These are phyloP conservation scores for Campaea margaritaria DNA, from an alignment of 2,888 invertebrate genomes.

Conservation along the genomic window DNA sequence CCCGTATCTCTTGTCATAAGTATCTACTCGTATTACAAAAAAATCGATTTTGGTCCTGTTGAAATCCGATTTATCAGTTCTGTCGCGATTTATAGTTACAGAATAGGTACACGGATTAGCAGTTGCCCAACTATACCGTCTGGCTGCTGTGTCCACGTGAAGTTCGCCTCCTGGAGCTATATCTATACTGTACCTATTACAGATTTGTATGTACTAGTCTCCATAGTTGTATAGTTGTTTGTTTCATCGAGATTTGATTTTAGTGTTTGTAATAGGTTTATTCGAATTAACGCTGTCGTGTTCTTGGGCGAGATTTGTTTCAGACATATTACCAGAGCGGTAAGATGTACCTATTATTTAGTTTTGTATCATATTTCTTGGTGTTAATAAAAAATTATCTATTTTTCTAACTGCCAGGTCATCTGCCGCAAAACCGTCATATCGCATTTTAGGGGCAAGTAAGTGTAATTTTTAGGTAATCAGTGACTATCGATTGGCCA, in stretches of 20 bases:
- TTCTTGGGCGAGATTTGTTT: too few relatives aligned
- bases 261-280: background rate
- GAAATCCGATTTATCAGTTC: background rate
- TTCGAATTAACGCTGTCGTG: too few relatives aligned
- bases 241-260: background rate
- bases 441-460: too few relatives aligned
- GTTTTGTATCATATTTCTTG: too few relatives aligned
- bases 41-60: background rate
- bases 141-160: conserved; percentile 41
- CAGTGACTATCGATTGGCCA: too few relatives aligned
- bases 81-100: background rate
- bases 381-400: too few relatives aligned
- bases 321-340: too few relatives aligned
- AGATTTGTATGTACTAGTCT: background rate
- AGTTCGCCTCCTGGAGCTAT: conserved; percentile 47
- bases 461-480: too few relatives aligned
- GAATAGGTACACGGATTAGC: conserved; percentile 51
- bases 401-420: too few relatives aligned
- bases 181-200: background rate
- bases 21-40: background rate
- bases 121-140: conserved; percentile 42
- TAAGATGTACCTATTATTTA: too few relatives aligned
- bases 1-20: background rate
- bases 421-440: too few relatives aligned
- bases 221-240: too few relatives aligned